Evolutionary conservation across 2,797 vertebrate genomes (phyloP).

Genomic region (Bradypodion pumilum): DNA sequence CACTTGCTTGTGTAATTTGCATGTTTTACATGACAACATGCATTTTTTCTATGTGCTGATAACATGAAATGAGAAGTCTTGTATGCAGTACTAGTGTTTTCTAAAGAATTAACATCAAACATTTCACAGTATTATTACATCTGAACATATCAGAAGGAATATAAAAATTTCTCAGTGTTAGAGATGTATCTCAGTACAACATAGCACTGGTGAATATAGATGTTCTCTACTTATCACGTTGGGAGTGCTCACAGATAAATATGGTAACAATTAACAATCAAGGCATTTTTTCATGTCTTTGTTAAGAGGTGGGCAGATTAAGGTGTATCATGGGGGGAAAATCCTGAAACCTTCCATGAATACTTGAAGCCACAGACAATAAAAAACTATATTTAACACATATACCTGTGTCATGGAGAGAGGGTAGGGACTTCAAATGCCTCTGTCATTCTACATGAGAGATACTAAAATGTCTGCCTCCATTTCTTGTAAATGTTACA

Average conservation of each 20-base stretch:
- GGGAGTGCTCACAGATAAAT: constrained; percentile 17
- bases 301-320: too few species aligned
- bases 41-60: constrained; percentile 66
- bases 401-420: too few species aligned
- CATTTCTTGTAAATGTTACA: too few species aligned
- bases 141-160: constrained; percentile 64
- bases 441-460: too few species aligned
- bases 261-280: constrained; percentile 25
- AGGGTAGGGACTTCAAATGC: too few species aligned
- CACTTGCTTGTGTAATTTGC: constrained; percentile 59
- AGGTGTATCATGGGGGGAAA: too few species aligned
- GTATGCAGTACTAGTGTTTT: constrained; percentile 68
- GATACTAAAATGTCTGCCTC: too few species aligned
- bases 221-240: constrained; percentile 61
- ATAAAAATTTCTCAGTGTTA: constrained; percentile 62
- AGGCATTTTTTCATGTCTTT: background rate
- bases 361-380: too few species aligned
- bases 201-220: constrained; percentile 61
- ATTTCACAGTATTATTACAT: constrained; percentile 61
- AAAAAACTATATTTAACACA: too few species aligned
- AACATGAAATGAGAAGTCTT: constrained; percentile 63
- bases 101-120: constrained; percentile 67
- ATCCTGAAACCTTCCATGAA: too few species aligned
- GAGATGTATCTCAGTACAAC: constrained; percentile 61
- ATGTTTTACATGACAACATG: constrained; percentile 62